Percentiles rank a stretch among this genome's conserved stretches.
Evolutionary conservation across 2,888 invertebrate species (phyloP).

Genomic region (Pandemis corylana): DNA sequence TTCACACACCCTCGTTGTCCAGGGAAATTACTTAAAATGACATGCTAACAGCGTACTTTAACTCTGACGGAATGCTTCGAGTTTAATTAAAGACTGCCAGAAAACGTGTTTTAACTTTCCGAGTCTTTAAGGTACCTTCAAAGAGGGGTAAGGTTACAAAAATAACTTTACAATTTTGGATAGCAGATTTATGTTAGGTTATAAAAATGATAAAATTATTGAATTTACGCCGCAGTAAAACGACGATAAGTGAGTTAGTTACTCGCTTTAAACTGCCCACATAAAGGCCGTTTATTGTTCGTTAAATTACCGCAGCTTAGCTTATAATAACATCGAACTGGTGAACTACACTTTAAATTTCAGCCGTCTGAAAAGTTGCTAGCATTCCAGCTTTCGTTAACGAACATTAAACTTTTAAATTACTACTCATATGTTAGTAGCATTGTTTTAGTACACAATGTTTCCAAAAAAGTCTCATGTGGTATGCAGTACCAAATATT

Average conservation of each 20-base stretch:
- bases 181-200: neutral
- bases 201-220: slow-evolving; percentile 19
- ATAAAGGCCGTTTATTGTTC: slow-evolving; percentile 19
- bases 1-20: slow-evolving; percentile 38
- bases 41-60: slow-evolving; percentile 34
- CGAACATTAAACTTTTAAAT: slow-evolving; percentile 30
- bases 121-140: slow-evolving; percentile 7
- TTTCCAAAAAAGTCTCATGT: neutral
- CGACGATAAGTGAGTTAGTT: slow-evolving; percentile 4
- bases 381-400: slow-evolving; percentile 8
- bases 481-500: no score
- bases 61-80: slow-evolving; percentile 17
- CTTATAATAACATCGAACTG: slow-evolving; percentile 7
- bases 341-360: slow-evolving; percentile 19
- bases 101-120: slow-evolving; percentile 8
- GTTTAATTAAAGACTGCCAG: slow-evolving; percentile 28
- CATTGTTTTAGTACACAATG: neutral
- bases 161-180: slow-evolving; percentile 1
- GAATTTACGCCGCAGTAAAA: slow-evolving; percentile 14
- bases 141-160: neutral
- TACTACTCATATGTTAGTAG: neutral
- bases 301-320: slow-evolving; percentile 2
- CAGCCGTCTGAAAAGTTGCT: slow-evolving; percentile 31
- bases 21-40: slow-evolving; percentile 37
- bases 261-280: slow-evolving; percentile 4